These are phyloP conservation scores for Danionella dracula DNA, from an alignment of 2,797 vertebrate genomes.

Conservation along the genomic window DNA sequence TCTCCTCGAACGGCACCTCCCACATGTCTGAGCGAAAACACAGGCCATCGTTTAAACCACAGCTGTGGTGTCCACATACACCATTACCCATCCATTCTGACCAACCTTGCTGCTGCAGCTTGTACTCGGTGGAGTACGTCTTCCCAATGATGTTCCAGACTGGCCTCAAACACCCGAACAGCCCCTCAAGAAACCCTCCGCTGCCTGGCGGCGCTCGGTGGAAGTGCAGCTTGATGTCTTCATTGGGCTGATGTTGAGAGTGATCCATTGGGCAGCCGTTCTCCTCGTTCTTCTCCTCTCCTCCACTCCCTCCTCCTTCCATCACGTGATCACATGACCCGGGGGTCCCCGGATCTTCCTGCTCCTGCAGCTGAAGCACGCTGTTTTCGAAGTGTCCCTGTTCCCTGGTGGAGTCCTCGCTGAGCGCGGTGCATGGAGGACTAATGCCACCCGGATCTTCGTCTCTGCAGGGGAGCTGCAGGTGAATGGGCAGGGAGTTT, in stretches of 20 bases:
- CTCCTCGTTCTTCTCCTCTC: slow-evolving; percentile 63
- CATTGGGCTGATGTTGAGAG: slow-evolving; percentile 50
- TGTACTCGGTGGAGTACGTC: slow-evolving; percentile 97
- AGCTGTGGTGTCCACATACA: no score
- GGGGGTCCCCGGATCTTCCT: slow-evolving; percentile 72
- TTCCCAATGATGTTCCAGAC: slow-evolving; percentile 99
- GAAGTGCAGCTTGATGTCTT: slow-evolving; percentile 93
- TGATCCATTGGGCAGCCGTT: slow-evolving; percentile 60
- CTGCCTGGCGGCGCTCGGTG: slow-evolving; percentile 81
- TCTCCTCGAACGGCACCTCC: slow-evolving; percentile 97
- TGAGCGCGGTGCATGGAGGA: slow-evolving; percentile 77
- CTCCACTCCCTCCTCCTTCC: slow-evolving; percentile 65
- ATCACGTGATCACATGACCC: slow-evolving; percentile 74
- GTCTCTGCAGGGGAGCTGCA: slow-evolving; percentile 63
- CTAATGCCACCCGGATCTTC: slow-evolving; percentile 69
- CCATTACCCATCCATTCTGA: no score
- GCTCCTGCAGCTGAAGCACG: slow-evolving; percentile 89
- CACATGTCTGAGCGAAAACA: slow-evolving; percentile 76
- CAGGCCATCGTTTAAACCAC: no score
- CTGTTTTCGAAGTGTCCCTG: slow-evolving; percentile 92
- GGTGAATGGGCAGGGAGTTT: slow-evolving; percentile 58
- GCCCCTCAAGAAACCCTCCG: slow-evolving; percentile 92
- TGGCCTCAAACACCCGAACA: slow-evolving; percentile 91
- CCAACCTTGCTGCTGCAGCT: slow-evolving; percentile 97
- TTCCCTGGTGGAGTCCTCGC: slow-evolving; percentile 85